phyloP scores from a whole-genome alignment of 2,113 vertebrate species.

The Stegostoma tigrinum region DNA sequence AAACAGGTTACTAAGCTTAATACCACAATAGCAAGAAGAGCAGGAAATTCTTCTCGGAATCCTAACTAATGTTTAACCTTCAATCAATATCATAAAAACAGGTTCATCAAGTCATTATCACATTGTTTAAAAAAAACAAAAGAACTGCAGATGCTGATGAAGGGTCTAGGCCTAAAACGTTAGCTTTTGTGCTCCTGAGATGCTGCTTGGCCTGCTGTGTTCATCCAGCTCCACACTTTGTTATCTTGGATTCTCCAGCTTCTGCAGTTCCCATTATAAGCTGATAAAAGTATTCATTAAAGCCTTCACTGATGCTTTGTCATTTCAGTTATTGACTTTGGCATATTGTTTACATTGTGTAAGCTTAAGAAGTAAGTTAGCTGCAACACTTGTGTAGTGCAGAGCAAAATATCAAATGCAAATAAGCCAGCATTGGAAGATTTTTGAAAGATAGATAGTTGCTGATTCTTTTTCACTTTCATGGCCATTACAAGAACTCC shows the following conservation, averaged over 20 bases:
- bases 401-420: slow-evolving; percentile 40
- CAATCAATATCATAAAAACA: not conserved
- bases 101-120: not conserved
- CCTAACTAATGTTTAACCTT: not conserved
- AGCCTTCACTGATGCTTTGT: not conserved
- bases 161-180: too few relatives aligned
- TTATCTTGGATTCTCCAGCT: too few relatives aligned
- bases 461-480: slow-evolving; percentile 30
- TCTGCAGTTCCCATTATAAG: too few relatives aligned
- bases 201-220: too few relatives aligned
- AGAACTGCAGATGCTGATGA: too few relatives aligned
- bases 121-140: not conserved
- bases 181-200: too few relatives aligned
- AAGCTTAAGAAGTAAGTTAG: not conserved
- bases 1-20: not conserved
- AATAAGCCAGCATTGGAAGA: slow-evolving; percentile 43
- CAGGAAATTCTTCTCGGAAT: not conserved
- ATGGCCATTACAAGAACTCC: slow-evolving; percentile 52
- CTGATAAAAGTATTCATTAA: not conserved
- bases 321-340: not conserved
- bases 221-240: too few relatives aligned
- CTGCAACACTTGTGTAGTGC: slow-evolving; percentile 38
- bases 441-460: slow-evolving; percentile 38
- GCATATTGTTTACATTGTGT: not conserved
- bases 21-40: not conserved